Percentiles rank a stretch among this genome's conserved stretches.
Conservation (phyloP, 2,888 invertebrate genomes). For the Anthophora plumipes region DNA sequence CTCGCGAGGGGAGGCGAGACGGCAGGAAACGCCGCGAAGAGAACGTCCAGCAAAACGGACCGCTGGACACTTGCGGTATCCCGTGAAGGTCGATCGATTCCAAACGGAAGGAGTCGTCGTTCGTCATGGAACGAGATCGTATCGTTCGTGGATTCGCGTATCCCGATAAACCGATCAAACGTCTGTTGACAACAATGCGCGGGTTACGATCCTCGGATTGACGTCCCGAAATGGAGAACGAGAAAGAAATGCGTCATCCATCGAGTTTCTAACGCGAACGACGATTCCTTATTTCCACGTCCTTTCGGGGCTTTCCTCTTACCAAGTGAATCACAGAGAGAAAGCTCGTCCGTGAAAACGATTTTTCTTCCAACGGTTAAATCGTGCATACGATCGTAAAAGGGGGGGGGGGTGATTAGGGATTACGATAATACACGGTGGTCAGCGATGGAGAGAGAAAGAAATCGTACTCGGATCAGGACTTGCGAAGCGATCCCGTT, state of each 20-base stretch:
- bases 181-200: constrained; percentile 51
- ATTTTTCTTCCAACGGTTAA: too few species aligned
- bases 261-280: too few species aligned
- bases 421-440: not conserved
- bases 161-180: constrained; percentile 30
- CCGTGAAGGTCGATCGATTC: constrained; percentile 59
- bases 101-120: constrained; percentile 46
- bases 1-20: constrained; percentile 14
- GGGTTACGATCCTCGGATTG: constrained; percentile 32
- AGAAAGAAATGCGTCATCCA: not conserved
- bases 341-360: too few species aligned
- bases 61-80: constrained; percentile 52
- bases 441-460: not conserved
- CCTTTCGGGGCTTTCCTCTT: too few species aligned
- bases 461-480: constrained; percentile 9
- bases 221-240: constrained; percentile 34
- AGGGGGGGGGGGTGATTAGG: not conserved
- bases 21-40: constrained; percentile 63
- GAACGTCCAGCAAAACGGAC: constrained; percentile 57
- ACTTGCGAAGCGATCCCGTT: constrained; percentile 1
- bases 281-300: too few species aligned
- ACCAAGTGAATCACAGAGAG: too few species aligned
- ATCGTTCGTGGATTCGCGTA: constrained; percentile 36
- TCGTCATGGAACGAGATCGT: constrained; percentile 26
- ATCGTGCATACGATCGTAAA: too few species aligned